Evolutionary conservation across 2,888 invertebrate genomes (phyloP), one percentile per base, ranked within the genome.

Genomic region (Microplitis deprimator): DNA sequence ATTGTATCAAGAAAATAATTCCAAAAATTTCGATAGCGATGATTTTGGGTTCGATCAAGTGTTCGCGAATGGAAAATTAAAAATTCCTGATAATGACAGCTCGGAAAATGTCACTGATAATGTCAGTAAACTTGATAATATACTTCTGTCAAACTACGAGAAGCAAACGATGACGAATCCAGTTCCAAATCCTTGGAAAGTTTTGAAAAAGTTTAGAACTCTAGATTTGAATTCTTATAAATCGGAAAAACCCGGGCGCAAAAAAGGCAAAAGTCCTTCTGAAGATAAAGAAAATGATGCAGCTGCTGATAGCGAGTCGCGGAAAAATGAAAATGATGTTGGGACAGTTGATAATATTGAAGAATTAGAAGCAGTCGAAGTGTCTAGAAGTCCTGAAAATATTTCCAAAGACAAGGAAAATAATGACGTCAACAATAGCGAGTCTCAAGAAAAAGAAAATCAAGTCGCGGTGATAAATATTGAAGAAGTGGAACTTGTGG

Each of bases 41-140:
- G 84, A 87, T 76, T 87, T 86, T 80, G 82, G 79, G 68, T 89
- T 89, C 76, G 78, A 84, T 68, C 81, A 85, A 68, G 81, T 82
- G 29, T 50, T 79, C 4, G 70, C 82, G 1, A 80, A 84, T 74
- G 89, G 89, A 1, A 85, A 82, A 79, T 79, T 89, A 59, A 76
- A 81, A 7, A 83, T 88, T 74, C 62, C 78, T 0, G 61, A 75
- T 2, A 64, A 73, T 6, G 78, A 83, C 59, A 81, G 84, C 62
- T 81, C 79, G 3, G 84, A 85, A 10, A 68, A 65, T 68, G 82
- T 84, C 68, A 75, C 40, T 29, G 70, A 10, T 7, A 20, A 20
- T 16, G 69, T 77, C 7, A 77, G 79, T 50, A 74, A 69, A 7
- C 75, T 79, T 67, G 78, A 79, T 60, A 79, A 80, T 13, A 17